These are phyloP conservation scores for Lepidurus arcticus DNA, from an alignment of 1,140 invertebrate species.

Conservation along the genomic window DNA sequence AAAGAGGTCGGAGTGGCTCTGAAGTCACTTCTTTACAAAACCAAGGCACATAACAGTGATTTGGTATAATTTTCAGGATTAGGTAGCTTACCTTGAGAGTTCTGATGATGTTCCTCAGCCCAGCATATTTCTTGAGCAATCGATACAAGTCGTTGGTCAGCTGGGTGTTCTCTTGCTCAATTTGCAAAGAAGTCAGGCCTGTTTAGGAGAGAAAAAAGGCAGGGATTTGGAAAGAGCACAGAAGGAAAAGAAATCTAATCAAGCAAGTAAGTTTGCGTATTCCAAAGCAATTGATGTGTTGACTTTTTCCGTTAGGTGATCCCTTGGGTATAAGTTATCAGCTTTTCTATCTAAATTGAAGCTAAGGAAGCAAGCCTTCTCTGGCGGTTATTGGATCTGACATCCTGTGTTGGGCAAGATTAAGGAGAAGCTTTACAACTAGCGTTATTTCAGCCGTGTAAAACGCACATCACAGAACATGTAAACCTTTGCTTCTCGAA, in stretches of 20 bases:
- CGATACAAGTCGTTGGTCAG: constrained; percentile 89
- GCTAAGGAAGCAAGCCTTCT: too few relatives aligned
- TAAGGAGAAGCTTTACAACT: too few relatives aligned
- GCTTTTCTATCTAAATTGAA: too few relatives aligned
- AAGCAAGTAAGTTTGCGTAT: background rate
- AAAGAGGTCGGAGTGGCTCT: background rate
- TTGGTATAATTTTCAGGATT: too few relatives aligned
- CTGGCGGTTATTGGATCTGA: too few relatives aligned
- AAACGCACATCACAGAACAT: too few relatives aligned
- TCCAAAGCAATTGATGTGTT: too few relatives aligned
- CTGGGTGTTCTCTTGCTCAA: constrained; percentile 87
- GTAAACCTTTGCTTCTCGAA: too few relatives aligned
- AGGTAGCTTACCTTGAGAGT: constrained; percentile 68
- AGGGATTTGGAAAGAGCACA: background rate
- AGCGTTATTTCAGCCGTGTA: too few relatives aligned
- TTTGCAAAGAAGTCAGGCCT: constrained; percentile 89
- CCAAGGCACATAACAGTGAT: background rate
- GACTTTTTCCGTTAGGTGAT: too few relatives aligned
- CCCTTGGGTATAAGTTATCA: too few relatives aligned
- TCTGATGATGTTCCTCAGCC: constrained; percentile 76
- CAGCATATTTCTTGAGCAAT: constrained; percentile 83
- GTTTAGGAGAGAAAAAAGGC: constrained; percentile 43
- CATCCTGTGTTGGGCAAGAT: too few relatives aligned
- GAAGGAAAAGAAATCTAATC: background rate
- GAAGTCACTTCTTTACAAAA: background rate